phyloP scores from a whole-genome alignment of 2,797 vertebrate genomes.

The Novumbra hubbsi region DNA sequence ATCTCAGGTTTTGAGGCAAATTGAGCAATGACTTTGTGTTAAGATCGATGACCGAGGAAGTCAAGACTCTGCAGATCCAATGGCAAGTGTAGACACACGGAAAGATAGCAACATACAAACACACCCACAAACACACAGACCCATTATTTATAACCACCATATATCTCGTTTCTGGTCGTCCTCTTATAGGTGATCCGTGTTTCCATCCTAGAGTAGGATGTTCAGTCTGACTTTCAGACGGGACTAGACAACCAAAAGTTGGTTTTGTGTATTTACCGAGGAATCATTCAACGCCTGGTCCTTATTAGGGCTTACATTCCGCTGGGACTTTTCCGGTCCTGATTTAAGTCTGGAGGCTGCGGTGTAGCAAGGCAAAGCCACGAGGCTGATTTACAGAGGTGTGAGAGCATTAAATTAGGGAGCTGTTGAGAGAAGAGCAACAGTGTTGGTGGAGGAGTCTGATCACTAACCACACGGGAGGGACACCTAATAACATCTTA shows the following conservation, averaged over 20 bases:
- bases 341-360: background rate
- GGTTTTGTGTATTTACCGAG: conserved; percentile 6
- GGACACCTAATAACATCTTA: no score
- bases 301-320: conserved; percentile 24
- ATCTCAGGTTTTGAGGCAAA: no score
- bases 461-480: background rate
- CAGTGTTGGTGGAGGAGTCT: background rate
- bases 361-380: background rate
- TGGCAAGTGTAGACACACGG: background rate
- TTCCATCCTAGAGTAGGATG: background rate
- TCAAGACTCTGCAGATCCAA: background rate
- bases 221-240: background rate
- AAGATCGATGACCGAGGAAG: background rate
- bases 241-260: background rate
- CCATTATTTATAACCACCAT: background rate
- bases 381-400: background rate
- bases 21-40: background rate
- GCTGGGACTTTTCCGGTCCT: background rate
- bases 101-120: background rate
- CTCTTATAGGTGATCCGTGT: conserved; percentile 5
- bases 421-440: background rate
- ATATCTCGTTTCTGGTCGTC: background rate
- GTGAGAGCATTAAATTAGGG: background rate
- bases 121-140: background rate
- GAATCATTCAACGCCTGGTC: conserved; percentile 26